phyloP scores from a whole-genome alignment of 1,140 invertebrate genomes.

The Aphelinus certus region DNA sequence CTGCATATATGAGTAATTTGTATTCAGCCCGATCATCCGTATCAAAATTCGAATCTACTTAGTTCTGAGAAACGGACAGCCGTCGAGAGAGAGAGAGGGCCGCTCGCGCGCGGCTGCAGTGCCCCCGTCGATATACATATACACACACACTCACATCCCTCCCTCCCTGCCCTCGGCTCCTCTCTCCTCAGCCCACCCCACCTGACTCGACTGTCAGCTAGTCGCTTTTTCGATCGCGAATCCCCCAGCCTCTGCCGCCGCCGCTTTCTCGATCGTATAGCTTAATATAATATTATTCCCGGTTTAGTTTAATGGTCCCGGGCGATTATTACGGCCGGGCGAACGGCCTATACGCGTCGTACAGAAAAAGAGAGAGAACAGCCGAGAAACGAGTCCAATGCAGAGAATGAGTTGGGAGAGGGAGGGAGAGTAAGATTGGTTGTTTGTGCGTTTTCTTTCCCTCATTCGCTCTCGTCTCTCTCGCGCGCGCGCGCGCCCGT shows the following conservation, averaged over 20 bases:
- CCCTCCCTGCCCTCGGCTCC: conserved; percentile 42
- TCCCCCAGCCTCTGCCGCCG: conserved; percentile 47
- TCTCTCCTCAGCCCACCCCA: conserved; percentile 18
- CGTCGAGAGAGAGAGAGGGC: conserved; percentile 1
- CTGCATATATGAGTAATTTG: conserved; percentile 67
- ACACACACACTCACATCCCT: no score
- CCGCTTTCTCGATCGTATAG: conserved; percentile 52
- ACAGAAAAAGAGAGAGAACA: conserved; percentile 18
- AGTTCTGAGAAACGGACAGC: conserved; percentile 62
- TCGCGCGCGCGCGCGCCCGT: neutral
- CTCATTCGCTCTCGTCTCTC: conserved; percentile 28
- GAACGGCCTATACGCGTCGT: conserved; percentile 34
- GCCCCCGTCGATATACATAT: no score
- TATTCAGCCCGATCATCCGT: conserved; percentile 68
- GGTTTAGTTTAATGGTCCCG: conserved; percentile 67
- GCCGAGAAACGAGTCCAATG: conserved; percentile 35
- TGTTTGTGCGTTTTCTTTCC: conserved; percentile 38
- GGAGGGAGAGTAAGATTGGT: conserved; percentile 34
- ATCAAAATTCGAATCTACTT: conserved; percentile 69
- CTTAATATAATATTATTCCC: conserved; percentile 68
- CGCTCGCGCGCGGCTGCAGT: no score
- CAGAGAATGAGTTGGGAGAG: conserved; percentile 14
- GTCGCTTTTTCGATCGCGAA: conserved; percentile 40
- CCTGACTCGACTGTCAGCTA: no score
- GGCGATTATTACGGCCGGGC: conserved; percentile 62